Evolutionary conservation across 2,888 invertebrate genomes (phyloP), one percentile per base, ranked within the genome.

Genomic region (Liodrosophila aerea): DNA sequence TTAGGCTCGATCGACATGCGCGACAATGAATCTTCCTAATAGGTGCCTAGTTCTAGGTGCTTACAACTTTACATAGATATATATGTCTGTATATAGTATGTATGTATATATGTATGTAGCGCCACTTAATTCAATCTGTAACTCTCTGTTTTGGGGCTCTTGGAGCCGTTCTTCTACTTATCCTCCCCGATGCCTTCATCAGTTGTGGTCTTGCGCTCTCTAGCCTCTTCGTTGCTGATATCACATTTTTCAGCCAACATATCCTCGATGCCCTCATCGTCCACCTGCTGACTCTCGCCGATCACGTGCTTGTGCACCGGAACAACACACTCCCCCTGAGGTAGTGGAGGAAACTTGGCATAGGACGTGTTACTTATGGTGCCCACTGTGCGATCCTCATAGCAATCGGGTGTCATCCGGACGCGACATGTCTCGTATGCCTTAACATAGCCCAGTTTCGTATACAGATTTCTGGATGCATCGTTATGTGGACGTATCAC

Each of bases 401-500:
- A 73, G 33, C 86, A 72, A 36, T 85, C 82, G 45, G 94, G 94
- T 88, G 93, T 93, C 89, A 96, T 92, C 73, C 94, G 94, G 88
- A 95, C 95, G 78, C 96, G 93, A 73, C 95, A 94, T 80, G 95
- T 95, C 90, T 94, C 93, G 90, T 94, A 96, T 82, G 94, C 93
- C 89, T 93, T 94, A 88, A 92, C 92, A 91, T 96, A 96, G 86
- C 96, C 95, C 85, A 96, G 92, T 89, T 96, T 96, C 77, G 92
- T 93, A 91, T 96, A 96, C 53, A 96, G 92, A 84, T 94, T 94
- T 87, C 95, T 94, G 73, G 96, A 96, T 67, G 96, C 96, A 90
- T 95, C 95, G 90, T 96, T 96, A 90, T 96, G 95, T 64, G 96
- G 96, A 89, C 94, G 92, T 91, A 96, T 96, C 83, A 96, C 95